Evolutionary conservation across 2,113 vertebrate genomes (phyloP), one percentile per base, ranked within the genome.

Genomic region (Rhizomys pruinosus): DNA sequence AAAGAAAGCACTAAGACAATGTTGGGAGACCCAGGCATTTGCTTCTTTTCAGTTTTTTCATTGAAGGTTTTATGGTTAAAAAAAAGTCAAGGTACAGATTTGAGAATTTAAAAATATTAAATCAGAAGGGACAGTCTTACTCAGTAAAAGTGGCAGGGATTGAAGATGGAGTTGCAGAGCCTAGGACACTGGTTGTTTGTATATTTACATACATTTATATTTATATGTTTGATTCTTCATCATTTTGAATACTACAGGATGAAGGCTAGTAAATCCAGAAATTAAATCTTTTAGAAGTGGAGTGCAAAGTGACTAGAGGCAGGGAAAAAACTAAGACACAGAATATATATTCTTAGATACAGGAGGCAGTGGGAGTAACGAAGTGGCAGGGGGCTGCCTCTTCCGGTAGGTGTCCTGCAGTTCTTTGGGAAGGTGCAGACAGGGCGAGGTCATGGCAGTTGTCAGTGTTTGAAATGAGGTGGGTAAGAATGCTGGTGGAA

Each of bases 381-480:
- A 78, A 12, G 81, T 87, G 84, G 84, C 23, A 78, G 66, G 91
- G 93, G 96, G 59, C 88, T 74, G 85, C 76, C 94, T 96, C 93
- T 23, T 92, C 32, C 59, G 59, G 7, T 44, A 97, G 95, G 95
- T 97, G 97, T 98, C 96, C 96, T 97, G 98, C 95, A 98, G 92
- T 96, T 89, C 94, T 96, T 97, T 89, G 82, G 89, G 95, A 95
- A 98, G 97, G 98, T 98, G 97, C 80, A 94, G 98, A 98, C 98
- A 98, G 98, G 93, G 97, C 0, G 7, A 97, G 98, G 98, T 98
- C 97, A 95, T 0, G 22, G 81, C 92, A 97, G 97, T 97, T 94
- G 66, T 71, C 96, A 95, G 92, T 27, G 68, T 94, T 95, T 84
- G 96, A 96, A 98, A 94, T 71, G 97, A 94, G 97, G 96, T 59